Base-by-base conservation (phyloP, 2,113 vertebrate species). In the Eretmochelys imbricata region DNA sequence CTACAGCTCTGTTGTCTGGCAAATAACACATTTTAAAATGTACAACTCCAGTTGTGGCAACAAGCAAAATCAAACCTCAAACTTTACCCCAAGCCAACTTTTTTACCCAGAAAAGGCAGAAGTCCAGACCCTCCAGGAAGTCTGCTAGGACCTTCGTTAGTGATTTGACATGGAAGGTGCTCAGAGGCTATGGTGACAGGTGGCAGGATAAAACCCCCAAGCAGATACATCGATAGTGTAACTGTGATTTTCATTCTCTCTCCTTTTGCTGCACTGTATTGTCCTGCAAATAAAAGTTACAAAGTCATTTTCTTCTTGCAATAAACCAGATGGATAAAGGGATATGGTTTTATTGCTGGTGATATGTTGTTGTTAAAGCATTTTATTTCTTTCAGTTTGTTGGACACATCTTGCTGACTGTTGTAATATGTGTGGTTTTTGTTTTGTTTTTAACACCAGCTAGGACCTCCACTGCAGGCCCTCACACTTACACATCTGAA, bases 71-170 rank as follows among this genome's bases (percentile, higher is more conserved):
- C 16, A 69, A 19, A n/a, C 65, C 65, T 31, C 57, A 10, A n/a
- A 69, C 8, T 8, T 69, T 69, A 69, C 35, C 16, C 35, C 35
- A 65, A 35, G 6, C 31, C 14, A 14, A 59, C 13, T 59, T 31
- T 69, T 69, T 69, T 69, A 20, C 31, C 8, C 2, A 1, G 17
- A 35, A 35, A 35, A 65, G 29, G 12, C 27, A 17, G 62, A 69
- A 69, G 14, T 69, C 4, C 35, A 69, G 31, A 69, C 4, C 4
- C 65, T 69, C 35, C 17, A 20, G 16, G 3, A 19, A n/a, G 2
- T 69, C 65, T 2, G 5, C 10, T 31, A 13, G 27, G 57, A 6
- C 1, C 2, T n/a, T 69, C 4, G 3, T 16, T 20, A 20, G 20
- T n/a, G 62, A 69, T 69, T 69, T 35, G n/a, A 69, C 57, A 31